These are phyloP conservation scores for Lissonota sp. DNA, from an alignment of 2,888 invertebrate species.

Conservation along the genomic window DNA sequence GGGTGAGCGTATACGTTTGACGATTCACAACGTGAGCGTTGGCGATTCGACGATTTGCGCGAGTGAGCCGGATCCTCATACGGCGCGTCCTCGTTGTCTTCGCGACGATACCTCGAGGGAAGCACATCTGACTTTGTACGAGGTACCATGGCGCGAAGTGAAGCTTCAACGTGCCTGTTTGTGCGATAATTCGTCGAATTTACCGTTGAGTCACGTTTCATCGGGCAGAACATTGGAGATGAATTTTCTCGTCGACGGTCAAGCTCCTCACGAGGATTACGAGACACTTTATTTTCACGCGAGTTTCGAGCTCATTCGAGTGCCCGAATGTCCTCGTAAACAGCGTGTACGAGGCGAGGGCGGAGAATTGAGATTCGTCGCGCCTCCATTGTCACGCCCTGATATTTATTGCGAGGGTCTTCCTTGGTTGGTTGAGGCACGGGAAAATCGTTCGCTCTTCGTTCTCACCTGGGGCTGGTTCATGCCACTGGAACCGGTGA, in stretches of 20 bases:
- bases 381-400: slow-evolving; percentile 86
- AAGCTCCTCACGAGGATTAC: slow-evolving; percentile 92
- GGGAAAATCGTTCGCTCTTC: slow-evolving; percentile 92
- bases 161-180: slow-evolving; percentile 90
- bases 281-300: slow-evolving; percentile 92
- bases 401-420: slow-evolving; percentile 90
- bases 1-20: slow-evolving; percentile 88
- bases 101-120: slow-evolving; percentile 77
- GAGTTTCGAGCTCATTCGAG: slow-evolving; percentile 87
- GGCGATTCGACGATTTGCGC: slow-evolving; percentile 88
- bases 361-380: slow-evolving; percentile 88
- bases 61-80: slow-evolving; percentile 90
- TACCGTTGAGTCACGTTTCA: slow-evolving; percentile 88
- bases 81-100: slow-evolving; percentile 88
- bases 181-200: slow-evolving; percentile 90
- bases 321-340: slow-evolving; percentile 88
- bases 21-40: slow-evolving; percentile 90
- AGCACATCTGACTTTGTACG: slow-evolving; percentile 86
- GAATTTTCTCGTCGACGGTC: slow-evolving; percentile 89
- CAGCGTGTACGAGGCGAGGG: slow-evolving; percentile 86
- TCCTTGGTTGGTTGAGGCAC: slow-evolving; percentile 92
- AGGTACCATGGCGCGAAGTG: slow-evolving; percentile 90
- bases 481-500: slow-evolving; percentile 87
- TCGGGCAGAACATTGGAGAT: slow-evolving; percentile 90
- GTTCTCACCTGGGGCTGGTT: slow-evolving; percentile 93